Evolutionary conservation across 2,888 invertebrate species (phyloP).

Genomic region (Falcaria lacertinaria): DNA sequence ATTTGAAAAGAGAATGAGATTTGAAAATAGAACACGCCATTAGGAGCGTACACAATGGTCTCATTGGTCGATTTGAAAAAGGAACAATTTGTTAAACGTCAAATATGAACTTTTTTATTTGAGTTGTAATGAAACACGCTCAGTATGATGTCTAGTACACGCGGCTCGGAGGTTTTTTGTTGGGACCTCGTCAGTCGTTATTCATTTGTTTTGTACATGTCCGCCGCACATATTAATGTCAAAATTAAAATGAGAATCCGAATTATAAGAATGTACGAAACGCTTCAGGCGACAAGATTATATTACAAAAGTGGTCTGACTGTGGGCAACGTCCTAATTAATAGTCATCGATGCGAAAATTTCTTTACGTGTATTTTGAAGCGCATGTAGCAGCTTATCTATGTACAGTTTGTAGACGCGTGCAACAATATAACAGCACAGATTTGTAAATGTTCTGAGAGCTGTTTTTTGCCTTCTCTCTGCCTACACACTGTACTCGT

Average conservation of each 20-base stretch:
- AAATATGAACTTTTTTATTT: conserved; percentile 78
- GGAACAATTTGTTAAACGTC: conserved; percentile 80
- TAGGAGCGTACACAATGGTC: conserved; percentile 77
- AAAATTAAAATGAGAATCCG: conserved; percentile 64
- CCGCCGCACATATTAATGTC: conserved; percentile 63
- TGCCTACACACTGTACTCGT: conserved; percentile 53
- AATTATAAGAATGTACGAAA: conserved; percentile 40
- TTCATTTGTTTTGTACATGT: conserved; percentile 67
- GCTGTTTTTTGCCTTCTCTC: conserved; percentile 51
- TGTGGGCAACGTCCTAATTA: conserved; percentile 55
- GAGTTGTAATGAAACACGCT: conserved; percentile 70
- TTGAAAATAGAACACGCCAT: conserved; percentile 79
- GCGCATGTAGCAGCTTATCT: conserved; percentile 11
- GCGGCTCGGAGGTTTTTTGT: conserved; percentile 66
- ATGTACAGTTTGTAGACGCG: conserved; percentile 13
- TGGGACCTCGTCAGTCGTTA: conserved; percentile 57
- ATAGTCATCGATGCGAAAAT: conserved; percentile 46
- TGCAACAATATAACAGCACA: conserved; percentile 19
- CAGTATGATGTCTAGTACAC: conserved; percentile 70
- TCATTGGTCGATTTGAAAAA: conserved; percentile 80
- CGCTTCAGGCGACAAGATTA: conserved; percentile 68
- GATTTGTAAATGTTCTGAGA: conserved; percentile 35
- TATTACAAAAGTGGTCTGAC: conserved; percentile 51
- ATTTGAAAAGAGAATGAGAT: conserved; percentile 79
- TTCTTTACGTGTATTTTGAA: conserved; percentile 23